These are phyloP conservation scores for Hymenochirus boettgeri DNA, from an alignment of 2,113 vertebrate genomes.

Conservation along the genomic window DNA sequence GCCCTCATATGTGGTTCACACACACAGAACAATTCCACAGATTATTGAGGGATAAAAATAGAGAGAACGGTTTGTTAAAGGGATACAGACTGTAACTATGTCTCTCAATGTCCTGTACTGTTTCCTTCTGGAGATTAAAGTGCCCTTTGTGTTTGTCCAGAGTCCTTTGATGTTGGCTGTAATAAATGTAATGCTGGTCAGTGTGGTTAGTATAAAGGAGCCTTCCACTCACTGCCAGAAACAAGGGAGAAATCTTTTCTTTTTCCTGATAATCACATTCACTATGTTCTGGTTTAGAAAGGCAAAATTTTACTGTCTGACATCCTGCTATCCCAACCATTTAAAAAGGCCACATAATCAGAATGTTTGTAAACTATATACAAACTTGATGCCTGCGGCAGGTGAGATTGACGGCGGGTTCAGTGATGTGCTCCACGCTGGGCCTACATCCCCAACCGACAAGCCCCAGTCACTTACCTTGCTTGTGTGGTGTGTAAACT, in stretches of 20 bases:
- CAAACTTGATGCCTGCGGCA: no score
- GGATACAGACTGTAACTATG: background rate
- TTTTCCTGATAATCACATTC: slow-evolving; percentile 15
- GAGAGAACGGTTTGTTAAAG: background rate
- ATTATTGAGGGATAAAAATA: slow-evolving; percentile 6
- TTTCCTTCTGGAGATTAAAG: slow-evolving; percentile 21
- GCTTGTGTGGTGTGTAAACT: no score
- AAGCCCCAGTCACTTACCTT: no score
- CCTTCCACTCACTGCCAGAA: slow-evolving; percentile 23
- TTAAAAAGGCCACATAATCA: background rate
- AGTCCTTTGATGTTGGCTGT: slow-evolving; percentile 23
- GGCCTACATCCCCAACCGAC: no score
- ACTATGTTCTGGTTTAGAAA: slow-evolving; percentile 24
- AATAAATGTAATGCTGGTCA: slow-evolving; percentile 5
- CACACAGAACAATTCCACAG: background rate
- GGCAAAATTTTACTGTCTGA: slow-evolving; percentile 21
- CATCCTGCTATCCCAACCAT: slow-evolving; percentile 11
- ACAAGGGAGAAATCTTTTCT: slow-evolving; percentile 22
- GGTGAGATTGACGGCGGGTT: no score
- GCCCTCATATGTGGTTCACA: no score
- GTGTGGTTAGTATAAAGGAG: no score
- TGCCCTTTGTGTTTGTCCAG: slow-evolving; percentile 20
- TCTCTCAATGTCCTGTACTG: background rate
- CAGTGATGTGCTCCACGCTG: background rate
- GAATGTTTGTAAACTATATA: background rate